Base-by-base conservation (phyloP, 2,797 vertebrate species). In the Hippoglossus hippoglossus region DNA sequence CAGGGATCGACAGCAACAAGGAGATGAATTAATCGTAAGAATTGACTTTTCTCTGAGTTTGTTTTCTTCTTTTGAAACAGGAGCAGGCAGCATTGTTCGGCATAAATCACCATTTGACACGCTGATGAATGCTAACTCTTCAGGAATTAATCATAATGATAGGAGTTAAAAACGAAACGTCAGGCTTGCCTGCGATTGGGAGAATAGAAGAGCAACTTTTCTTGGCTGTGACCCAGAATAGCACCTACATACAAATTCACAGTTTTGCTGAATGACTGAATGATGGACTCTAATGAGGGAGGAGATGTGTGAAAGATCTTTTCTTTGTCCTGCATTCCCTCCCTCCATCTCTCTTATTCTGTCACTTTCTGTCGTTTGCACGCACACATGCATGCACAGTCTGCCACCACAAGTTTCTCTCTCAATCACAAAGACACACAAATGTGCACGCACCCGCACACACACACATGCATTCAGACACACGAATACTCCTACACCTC, bases 401-500 rank as follows among this genome's bases (percentile, higher is more conserved):
- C 49, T 47, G 67, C 83, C 79, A 77, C 77, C 70, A 77, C 51
- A 25, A 0, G 61, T 58, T 67, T 71, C 60, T 77, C 59, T 82
- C 75, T 71, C 66, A 56, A 47, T 66, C 66, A 59, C 46, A 13
- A 72, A 75, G 16, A 61, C 67, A 60, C 63, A 66, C 41, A 69
- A 31, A 55, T 59, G 64, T 22, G 39, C 56, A 64, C 13, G 60
- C 44, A 58, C 56, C 66, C 50, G 44, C 58, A 63, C 24, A 74
- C 44, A 61, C 39, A 63, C 66, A 41, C 77, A 71, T 56, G 52
- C 68, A 9, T 10, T 36, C 11, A 54, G n/a, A 77, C 16, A 62
- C 73, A 66, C 22, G 28, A 74, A 89, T 67, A 89, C 85, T 84
- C 88, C 82, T 67, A 88, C 89, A 90, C 84, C n/a, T 89, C 86